Percentiles rank a stretch among this genome's conserved stretches.
These are phyloP conservation scores for Sebastes cheni DNA, from an alignment of 2,797 vertebrate genomes.

Conservation along the genomic window DNA sequence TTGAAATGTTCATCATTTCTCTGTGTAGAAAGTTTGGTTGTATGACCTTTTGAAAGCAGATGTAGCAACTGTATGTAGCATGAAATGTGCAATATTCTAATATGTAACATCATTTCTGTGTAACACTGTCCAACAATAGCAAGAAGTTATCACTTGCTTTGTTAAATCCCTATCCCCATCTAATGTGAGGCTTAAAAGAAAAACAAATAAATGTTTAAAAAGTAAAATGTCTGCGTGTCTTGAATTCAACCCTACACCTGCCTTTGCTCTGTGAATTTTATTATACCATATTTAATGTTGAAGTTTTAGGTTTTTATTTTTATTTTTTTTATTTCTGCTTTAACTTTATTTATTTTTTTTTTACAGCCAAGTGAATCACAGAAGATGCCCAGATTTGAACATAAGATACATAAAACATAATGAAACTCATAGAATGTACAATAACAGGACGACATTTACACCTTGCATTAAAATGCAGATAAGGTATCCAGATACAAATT, in stretches of 20 bases:
- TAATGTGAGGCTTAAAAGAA: neutral
- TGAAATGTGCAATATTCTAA: neutral
- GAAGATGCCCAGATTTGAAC: no score
- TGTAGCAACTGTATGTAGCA: neutral
- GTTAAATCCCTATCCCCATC: neutral
- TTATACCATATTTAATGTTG: neutral
- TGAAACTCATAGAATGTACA: no score
- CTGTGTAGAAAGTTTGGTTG: neutral
- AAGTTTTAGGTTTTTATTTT: neutral
- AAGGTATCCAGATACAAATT: no score
- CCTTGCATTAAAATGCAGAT: no score
- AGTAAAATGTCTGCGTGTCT: neutral
- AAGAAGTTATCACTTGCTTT: neutral
- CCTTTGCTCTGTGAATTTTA: neutral
- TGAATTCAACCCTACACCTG: neutral
- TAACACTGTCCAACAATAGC: neutral
- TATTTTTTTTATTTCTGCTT: neutral
- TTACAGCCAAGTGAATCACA: no score
- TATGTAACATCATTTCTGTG: neutral
- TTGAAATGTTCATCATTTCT: neutral
- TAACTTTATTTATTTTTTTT: neutral
- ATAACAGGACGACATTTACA: no score
- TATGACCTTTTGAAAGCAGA: neutral
- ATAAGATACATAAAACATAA: no score
- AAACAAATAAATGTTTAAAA: slow-evolving; percentile 6